Conservation (phyloP, 2,888 invertebrate genomes). For the Nemotelus pantherinus region DNA sequence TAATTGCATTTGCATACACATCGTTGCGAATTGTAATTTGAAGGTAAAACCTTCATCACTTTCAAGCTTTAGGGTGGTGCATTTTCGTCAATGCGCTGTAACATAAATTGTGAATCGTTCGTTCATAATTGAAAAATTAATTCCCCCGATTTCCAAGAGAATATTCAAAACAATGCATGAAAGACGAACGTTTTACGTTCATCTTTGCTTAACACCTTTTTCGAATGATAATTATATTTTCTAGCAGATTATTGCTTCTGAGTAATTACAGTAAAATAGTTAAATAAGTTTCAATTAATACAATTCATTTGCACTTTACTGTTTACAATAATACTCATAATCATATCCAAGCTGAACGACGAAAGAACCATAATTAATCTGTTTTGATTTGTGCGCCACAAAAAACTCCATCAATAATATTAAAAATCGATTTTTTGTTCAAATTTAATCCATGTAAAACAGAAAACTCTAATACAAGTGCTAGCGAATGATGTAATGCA, state of each 20-base stretch:
- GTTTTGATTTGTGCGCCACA: conserved; percentile 7
- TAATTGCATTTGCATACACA: no score
- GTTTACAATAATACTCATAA: not conserved
- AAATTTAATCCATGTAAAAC: not conserved
- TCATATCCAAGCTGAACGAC: no score
- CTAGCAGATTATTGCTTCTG: conserved; percentile 13
- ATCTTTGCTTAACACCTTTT: not conserved
- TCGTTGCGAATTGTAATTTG: no score
- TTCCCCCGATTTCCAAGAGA: no score
- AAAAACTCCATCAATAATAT: not conserved
- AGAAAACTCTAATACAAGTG: not conserved
- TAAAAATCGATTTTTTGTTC: not conserved
- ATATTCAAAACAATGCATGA: no score
- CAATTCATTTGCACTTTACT: not conserved
- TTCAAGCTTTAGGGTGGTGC: no score
- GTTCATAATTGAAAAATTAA: no score
- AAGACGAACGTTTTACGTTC: no score
- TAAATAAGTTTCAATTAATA: not conserved
- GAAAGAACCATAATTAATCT: no score
- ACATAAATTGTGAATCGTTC: no score
- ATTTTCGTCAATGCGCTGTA: no score
- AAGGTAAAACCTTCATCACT: no score
- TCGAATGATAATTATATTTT: not conserved
- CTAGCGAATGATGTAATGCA: not conserved
- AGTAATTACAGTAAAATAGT: conserved; percentile 4